These are phyloP conservation scores for Agonum fuliginosum DNA, from an alignment of 2,888 invertebrate genomes.

Conservation along the genomic window DNA sequence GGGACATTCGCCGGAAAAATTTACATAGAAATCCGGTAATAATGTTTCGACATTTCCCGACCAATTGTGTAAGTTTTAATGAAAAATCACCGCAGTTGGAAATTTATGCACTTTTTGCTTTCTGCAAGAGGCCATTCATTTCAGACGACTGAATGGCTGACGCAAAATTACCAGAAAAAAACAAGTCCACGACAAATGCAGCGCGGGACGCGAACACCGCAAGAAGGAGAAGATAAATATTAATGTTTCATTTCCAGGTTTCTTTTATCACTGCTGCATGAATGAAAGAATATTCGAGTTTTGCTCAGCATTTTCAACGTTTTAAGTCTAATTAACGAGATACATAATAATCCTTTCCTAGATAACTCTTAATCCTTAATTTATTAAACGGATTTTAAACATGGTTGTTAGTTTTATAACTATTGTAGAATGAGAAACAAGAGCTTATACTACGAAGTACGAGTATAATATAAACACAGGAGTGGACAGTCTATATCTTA, in stretches of 20 bases:
- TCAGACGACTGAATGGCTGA: neutral
- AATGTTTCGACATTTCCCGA: constrained; percentile 38
- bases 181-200: constrained; percentile 27
- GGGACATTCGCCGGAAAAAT: constrained; percentile 22
- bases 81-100: constrained; percentile 30
- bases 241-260: constrained; percentile 18
- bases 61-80: constrained; percentile 38
- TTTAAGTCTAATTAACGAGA: no score
- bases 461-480: no score
- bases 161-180: constrained; percentile 27
- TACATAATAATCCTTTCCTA: no score
- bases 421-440: no score
- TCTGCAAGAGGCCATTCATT: constrained; percentile 24
- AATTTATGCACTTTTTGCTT: constrained; percentile 12
- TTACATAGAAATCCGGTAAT: constrained; percentile 49
- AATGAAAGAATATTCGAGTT: no score
- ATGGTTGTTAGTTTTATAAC: no score
- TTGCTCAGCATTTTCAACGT: no score
- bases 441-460: no score
- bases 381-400: no score
- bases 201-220: neutral
- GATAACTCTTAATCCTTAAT: no score
- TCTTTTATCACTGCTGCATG: no score
- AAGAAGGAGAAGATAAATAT: constrained; percentile 22
- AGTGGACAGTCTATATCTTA: no score